These are phyloP conservation scores for Tenthredo mesomela DNA, from an alignment of 2,888 invertebrate genomes.

Conservation along the genomic window DNA sequence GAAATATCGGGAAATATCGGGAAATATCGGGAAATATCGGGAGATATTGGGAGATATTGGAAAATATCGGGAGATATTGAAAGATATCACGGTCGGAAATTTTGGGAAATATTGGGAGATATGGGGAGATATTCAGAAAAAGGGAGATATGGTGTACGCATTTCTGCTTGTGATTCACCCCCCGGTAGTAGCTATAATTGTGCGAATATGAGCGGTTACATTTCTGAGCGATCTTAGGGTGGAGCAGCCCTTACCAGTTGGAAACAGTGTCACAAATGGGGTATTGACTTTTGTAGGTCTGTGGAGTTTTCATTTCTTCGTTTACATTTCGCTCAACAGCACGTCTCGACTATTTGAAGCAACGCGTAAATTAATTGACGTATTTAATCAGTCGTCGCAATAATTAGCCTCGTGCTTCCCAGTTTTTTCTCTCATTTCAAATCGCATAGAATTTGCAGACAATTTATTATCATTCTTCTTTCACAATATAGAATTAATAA, in stretches of 20 bases:
- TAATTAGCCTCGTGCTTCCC: neutral
- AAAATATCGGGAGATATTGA: too few relatives aligned
- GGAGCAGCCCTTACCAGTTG: neutral
- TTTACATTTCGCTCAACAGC: neutral
- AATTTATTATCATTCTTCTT: neutral
- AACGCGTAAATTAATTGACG: neutral
- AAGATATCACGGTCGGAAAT: too few relatives aligned
- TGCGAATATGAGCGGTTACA: neutral
- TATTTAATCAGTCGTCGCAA: neutral
- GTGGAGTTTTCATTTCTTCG: neutral
- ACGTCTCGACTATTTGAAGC: neutral
- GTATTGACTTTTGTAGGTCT: neutral
- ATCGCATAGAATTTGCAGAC: neutral
- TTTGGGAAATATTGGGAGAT: too few relatives aligned
- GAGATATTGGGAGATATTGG: too few relatives aligned
- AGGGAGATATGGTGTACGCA: too few relatives aligned
- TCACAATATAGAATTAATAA: neutral
- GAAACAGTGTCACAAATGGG: neutral
- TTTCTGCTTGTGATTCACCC: too few relatives aligned
- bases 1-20: too few relatives aligned
- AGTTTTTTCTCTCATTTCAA: neutral
- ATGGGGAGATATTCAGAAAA: too few relatives aligned
- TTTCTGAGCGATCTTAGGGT: neutral
- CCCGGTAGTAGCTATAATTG: too few relatives aligned
- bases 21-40: too few relatives aligned